Percentiles rank a stretch among this genome's conserved stretches.
Conservation (phyloP, 2,797 vertebrate species). For the Coregonus sp. region DNA sequence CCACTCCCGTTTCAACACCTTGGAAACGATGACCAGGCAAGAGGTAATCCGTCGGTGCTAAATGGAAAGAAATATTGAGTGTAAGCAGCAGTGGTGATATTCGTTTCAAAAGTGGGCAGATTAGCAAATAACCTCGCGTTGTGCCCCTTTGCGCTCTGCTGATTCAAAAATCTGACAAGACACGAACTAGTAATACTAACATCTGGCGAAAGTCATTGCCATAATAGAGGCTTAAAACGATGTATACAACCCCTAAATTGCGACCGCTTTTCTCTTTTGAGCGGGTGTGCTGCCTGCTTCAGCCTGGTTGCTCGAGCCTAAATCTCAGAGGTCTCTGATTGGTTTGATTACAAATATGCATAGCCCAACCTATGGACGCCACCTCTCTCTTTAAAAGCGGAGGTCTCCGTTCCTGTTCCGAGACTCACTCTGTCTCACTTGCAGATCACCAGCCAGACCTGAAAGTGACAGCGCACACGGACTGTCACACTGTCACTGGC, state of each 20-base stretch:
- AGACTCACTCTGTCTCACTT: conserved; percentile 38
- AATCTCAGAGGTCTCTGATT: conserved; percentile 53
- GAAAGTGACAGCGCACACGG: conserved; percentile 5
- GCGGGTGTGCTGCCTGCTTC: conserved; percentile 33
- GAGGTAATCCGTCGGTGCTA: conserved; percentile 68
- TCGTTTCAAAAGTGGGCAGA: conserved; percentile 33
- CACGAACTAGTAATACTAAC: conserved; percentile 55
- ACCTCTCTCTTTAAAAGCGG: conserved; percentile 39
- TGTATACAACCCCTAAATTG: conserved; percentile 52
- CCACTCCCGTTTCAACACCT: conserved; percentile 50
- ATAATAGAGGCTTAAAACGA: conserved; percentile 53
- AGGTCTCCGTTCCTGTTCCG: conserved; percentile 18
- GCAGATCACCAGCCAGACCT: conserved; percentile 29
- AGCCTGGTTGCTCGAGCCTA: conserved; percentile 22
- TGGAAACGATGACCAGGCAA: conserved; percentile 37
- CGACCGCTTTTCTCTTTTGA: conserved; percentile 54
- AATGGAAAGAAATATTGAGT: conserved; percentile 21
- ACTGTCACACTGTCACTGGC: conserved; percentile 1
- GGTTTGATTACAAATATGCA: conserved; percentile 69
- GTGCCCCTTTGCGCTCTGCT: conserved; percentile 51
- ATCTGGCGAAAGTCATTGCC: conserved; percentile 58
- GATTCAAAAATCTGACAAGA: conserved; percentile 56
- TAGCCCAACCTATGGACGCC: conserved; percentile 52
- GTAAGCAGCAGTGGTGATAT: conserved; percentile 18
- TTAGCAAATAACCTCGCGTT: conserved; percentile 35